Base-by-base conservation (phyloP, 2,113 vertebrate genomes). In the Polyodon spathula region DNA sequence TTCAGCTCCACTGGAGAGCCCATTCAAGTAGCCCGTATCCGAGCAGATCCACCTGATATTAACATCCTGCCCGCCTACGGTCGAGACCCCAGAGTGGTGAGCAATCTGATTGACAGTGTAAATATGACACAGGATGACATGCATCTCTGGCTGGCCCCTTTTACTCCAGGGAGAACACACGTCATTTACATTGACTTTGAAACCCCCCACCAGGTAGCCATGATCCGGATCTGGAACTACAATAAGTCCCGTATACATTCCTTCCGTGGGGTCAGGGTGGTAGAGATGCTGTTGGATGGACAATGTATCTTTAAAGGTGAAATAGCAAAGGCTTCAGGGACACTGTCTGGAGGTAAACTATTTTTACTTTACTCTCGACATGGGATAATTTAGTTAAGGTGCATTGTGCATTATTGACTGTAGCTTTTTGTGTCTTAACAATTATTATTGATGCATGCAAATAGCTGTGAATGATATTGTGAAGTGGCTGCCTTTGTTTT, bases 161-260 rank as follows among this genome's bases (percentile, higher is more conserved):
- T 97, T 79, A 96, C 90, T 0, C 79, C 85, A 0, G 92, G 93
- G 12, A 82, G 84, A 40, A 65, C 68, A 56, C 94, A 97, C 78
- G 76, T 84, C 8, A 70, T 98, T 70, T 83, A 78, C 40, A 65
- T 97, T 53, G 85, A 97, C 68, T 95, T 99, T 41, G 73, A 57
- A n/a, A 70, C 71, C 16, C 70, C 83, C 8, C 88, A 84, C 73
- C 87, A 93, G 42, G 81, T 99, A 1, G 94, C 96, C 46, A 92
- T 99, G 88, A 92, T 99, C 64, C 89, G 96, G 8, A 78, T 99
- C 58, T 99, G 96, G 96, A 99, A 99, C 80, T 99, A 99, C 71
- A 99, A 99, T 73, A 99, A 99, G 70, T 99, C 96, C 0, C 90
- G 96, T 17, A 97, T 99, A 38, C 93, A 97, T 71, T 98, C 95